Conservation (phyloP, 2,113 vertebrate genomes). For the Embiotoca jacksoni region DNA sequence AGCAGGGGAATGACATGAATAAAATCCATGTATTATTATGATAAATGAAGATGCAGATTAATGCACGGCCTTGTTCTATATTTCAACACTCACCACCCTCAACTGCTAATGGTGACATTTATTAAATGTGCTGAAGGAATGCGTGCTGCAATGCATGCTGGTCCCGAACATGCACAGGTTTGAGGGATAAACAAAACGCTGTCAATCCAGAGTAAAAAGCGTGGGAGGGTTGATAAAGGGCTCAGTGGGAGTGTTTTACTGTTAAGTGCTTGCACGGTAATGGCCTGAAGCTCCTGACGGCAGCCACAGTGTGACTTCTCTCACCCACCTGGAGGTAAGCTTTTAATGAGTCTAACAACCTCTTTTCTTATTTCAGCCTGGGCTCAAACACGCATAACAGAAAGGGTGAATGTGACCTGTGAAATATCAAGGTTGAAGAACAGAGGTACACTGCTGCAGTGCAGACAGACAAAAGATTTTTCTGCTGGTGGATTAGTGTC, state of each 20-base stretch:
- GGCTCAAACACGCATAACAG: conserved; percentile 4
- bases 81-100: background rate
- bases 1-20: conserved; percentile 19
- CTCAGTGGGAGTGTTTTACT: conserved; percentile 36
- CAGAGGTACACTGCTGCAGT: background rate
- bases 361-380: conserved; percentile 30
- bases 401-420: conserved; percentile 24
- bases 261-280: conserved; percentile 53
- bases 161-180: conserved; percentile 15
- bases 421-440: conserved; percentile 30
- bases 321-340: conserved; percentile 55
- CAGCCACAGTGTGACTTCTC: conserved; percentile 42
- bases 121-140: conserved; percentile 18
- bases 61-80: conserved; percentile 1
- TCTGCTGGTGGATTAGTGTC: background rate
- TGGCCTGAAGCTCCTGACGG: conserved; percentile 30
- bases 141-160: conserved; percentile 22
- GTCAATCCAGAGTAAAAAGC: conserved; percentile 9
- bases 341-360: conserved; percentile 65
- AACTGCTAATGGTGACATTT: background rate
- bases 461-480: conserved; percentile 3
- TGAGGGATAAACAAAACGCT: conserved; percentile 24
- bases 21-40: conserved; percentile 28
- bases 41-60: conserved; percentile 42
- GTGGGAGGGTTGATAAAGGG: conserved; percentile 31